A percentile compares a stretch with the other conserved stretches of the same genome.
Evolutionary conservation across 2,113 vertebrate species (phyloP).

Genomic region (Bos taurus): DNA sequence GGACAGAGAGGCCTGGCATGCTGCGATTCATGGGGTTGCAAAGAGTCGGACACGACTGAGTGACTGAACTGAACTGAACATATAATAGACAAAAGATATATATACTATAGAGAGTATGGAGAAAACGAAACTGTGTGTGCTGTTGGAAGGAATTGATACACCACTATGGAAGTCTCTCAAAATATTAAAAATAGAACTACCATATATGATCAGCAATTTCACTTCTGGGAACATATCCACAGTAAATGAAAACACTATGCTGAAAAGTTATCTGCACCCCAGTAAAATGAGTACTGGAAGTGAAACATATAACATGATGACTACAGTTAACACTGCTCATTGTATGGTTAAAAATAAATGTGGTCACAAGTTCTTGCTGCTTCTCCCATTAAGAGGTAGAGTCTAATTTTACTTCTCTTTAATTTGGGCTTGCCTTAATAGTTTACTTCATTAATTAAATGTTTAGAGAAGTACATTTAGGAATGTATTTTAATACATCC

Average conservation of each 20-base stretch:
- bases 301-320: background rate
- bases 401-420: background rate
- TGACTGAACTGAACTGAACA: no score
- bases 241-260: background rate
- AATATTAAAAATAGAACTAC: background rate
- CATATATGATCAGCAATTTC: background rate
- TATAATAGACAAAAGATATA: background rate
- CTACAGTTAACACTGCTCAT: background rate
- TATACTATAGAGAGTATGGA: background rate
- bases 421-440: background rate
- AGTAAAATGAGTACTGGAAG: background rate
- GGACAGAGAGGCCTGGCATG: no score
- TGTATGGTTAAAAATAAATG: background rate
- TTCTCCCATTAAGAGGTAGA: background rate
- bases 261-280: background rate
- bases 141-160: background rate
- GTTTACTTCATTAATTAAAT: background rate
- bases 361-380: background rate
- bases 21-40: no score
- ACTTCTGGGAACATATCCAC: background rate
- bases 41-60: no score
- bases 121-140: background rate
- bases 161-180: background rate
- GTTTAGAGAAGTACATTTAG: background rate
- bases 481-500: background rate